Base-by-base conservation (phyloP, 2,113 vertebrate genomes). In the Diadophis punctatus region DNA sequence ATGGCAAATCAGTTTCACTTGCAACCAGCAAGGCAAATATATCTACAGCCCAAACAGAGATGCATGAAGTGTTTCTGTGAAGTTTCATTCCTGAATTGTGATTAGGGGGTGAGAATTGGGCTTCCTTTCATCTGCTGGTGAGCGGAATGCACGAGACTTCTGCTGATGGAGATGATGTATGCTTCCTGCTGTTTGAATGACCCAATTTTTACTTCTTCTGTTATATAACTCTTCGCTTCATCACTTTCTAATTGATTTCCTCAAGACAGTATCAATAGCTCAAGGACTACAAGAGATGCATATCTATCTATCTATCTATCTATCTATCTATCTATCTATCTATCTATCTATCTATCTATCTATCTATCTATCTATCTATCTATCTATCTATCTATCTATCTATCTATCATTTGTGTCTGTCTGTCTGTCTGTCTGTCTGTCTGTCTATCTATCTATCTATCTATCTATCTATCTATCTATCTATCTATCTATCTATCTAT, bases 11-110 rank as follows among this genome's bases (percentile, higher is more conserved):
- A 43, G 34, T 14, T 25, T 8, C 0, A 7, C 51, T n/a, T 7
- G 7, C 34, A 53, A 53, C 18, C 48, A 20, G 12, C 6, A 5
- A 55, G 46, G 63, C 27, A 48, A 56, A 43, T 51, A 43, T 25
- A 14, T 80, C 80, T 63, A 34, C 63, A 3, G 58, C 34, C 0
- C 60, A n/a, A 3, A 7, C 60, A n/a, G 89, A 14, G 0, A 0
- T 0, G 27, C 88, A n/a, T 91, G 18, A 51, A 53, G 89, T 16
- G 14, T 43, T 3, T 9, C 23, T 60, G 30, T 43, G 27, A 90
- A 56, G 51, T 22, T 46, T 25, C 30, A 68, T 30, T 46, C 39
- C 8, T 68, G 25, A 1, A 0, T 7, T 25, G 7, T 52, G 46
- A 68, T 48, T 90, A 8, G 86, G 27, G 89, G 53, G 27, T 88